Conservation (phyloP, 2,888 invertebrate genomes). For the Tetanocera ferruginea region DNA sequence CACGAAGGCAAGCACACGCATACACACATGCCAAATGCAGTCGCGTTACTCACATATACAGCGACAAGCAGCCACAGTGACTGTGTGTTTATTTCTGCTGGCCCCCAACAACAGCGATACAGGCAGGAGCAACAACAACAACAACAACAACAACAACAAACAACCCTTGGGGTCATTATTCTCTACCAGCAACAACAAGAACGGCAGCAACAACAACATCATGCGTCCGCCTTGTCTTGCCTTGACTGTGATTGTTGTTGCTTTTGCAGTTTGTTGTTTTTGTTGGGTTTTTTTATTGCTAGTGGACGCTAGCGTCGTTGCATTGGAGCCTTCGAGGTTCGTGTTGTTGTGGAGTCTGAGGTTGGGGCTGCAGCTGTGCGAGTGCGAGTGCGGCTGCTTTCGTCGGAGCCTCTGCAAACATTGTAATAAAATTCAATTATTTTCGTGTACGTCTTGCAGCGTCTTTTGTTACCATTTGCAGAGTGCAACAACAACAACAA, state of each 20-base stretch:
- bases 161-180: conserved; percentile 23
- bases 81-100: no score
- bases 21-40: conserved; percentile 32
- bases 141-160: conserved; percentile 21
- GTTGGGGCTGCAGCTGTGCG: conserved; percentile 6
- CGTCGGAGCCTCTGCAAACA: conserved; percentile 55
- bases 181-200: conserved; percentile 24
- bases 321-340: background rate
- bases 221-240: background rate
- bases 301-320: conserved; percentile 11
- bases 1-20: background rate
- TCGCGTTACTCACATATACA: background rate
- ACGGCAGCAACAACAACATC: background rate
- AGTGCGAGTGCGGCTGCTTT: background rate
- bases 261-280: background rate
- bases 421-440: conserved; percentile 71
- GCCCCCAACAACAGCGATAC: background rate
- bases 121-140: conserved; percentile 6
- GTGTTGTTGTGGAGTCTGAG: conserved; percentile 7
- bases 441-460: conserved; percentile 66
- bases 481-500: background rate
- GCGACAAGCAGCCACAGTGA: background rate
- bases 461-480: conserved; percentile 56
- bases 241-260: conserved; percentile 15
- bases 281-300: conserved; percentile 18